Evolutionary conservation across 2,797 vertebrate species (phyloP).

Genomic region (Paramormyrops hopkinsi): DNA sequence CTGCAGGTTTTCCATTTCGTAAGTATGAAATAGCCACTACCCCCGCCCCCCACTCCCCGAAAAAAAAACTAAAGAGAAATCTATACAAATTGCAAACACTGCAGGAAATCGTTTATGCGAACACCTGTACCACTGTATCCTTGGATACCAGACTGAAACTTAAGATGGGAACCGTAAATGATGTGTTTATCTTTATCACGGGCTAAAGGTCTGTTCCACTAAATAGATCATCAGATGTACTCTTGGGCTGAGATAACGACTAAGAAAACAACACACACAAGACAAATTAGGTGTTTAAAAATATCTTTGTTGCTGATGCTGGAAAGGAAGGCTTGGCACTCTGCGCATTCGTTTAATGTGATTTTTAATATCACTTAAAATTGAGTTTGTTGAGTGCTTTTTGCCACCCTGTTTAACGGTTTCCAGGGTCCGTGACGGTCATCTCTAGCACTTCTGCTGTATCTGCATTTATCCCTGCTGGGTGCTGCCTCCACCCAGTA

Average conservation of each 20-base stretch:
- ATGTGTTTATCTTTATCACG: not conserved
- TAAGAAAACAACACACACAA: not conserved
- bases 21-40: not conserved
- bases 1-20: not conserved
- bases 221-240: conserved; percentile 11
- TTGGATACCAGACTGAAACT: not conserved
- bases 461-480: not conserved
- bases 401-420: not conserved
- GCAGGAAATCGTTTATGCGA: not conserved
- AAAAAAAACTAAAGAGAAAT: not conserved
- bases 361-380: not conserved
- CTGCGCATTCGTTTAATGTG: not conserved
- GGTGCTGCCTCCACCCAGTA: not conserved
- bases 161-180: not conserved
- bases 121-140: not conserved
- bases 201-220: not conserved
- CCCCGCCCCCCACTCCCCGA: not conserved
- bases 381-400: not conserved
- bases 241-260: not conserved
- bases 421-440: not conserved
- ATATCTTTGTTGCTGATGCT: not conserved
- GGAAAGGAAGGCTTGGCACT: not conserved
- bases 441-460: not conserved
- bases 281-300: not conserved
- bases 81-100: not conserved